Evolutionary conservation across 2,113 vertebrate species (phyloP).

Genomic region (Raja brachyura): DNA sequence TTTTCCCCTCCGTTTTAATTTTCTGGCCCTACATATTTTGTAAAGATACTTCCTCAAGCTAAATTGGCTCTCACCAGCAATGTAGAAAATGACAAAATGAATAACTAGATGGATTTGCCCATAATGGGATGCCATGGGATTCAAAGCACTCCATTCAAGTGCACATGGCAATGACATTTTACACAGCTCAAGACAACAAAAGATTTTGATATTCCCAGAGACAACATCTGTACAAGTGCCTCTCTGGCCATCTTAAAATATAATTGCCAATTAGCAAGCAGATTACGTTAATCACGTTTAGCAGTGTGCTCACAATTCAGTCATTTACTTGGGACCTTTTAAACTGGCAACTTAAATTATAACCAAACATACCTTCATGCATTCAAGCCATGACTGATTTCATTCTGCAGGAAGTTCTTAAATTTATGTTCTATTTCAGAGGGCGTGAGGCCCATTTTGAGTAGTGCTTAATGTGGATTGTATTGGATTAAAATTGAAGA

Average conservation of each 20-base stretch:
- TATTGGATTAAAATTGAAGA: slow-evolving; percentile 1
- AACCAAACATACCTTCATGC: slow-evolving; percentile 33
- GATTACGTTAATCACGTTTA: not conserved
- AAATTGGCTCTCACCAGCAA: not conserved
- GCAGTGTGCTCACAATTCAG: no score
- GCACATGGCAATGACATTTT: no score
- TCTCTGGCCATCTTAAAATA: not conserved
- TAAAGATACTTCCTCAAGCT: not conserved
- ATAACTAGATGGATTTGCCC: not conserved
- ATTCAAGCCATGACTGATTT: slow-evolving; percentile 5
- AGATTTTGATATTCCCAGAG: not conserved
- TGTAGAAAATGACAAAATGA: not conserved
- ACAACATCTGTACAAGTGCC: no score
- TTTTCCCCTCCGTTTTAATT: not conserved
- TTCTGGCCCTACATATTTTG: not conserved
- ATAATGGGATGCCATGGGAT: not conserved
- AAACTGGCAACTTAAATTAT: not conserved
- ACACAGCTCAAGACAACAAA: not conserved
- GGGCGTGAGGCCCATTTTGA: not conserved
- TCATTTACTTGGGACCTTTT: not conserved
- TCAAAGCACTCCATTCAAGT: not conserved
- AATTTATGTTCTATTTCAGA: not conserved
- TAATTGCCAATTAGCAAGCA: not conserved
- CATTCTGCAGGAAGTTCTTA: not conserved
- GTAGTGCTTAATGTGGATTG: slow-evolving; percentile 2